These are phyloP conservation scores for Zosterops lateralis DNA, from an alignment of 2,113 vertebrate species.

Conservation along the genomic window DNA sequence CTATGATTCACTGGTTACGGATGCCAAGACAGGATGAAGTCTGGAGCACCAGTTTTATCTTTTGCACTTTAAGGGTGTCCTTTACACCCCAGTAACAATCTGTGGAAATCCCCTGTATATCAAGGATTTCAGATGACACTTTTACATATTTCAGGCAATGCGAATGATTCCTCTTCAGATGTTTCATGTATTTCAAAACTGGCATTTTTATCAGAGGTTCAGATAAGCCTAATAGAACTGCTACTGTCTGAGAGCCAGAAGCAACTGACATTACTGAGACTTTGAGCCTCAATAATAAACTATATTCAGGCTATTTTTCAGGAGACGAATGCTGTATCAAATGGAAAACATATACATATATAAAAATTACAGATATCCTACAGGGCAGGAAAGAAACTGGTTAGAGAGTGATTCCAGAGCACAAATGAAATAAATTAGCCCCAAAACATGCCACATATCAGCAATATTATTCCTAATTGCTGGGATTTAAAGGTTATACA, in stretches of 20 bases:
- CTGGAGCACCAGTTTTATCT: neutral
- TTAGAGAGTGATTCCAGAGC: neutral
- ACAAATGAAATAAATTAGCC: neutral
- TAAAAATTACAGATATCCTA: neutral
- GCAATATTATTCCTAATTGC: neutral
- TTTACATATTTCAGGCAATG: neutral
- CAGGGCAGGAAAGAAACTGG: neutral
- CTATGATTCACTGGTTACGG: neutral
- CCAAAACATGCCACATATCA: neutral
- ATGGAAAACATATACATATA: neutral
- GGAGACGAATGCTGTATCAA: neutral
- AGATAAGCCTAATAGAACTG: neutral
- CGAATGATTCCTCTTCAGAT: neutral
- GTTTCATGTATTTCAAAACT: neutral
- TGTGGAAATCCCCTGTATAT: neutral
- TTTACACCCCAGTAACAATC: neutral
- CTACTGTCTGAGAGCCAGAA: neutral
- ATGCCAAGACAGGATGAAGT: neutral
- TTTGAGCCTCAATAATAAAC: neutral
- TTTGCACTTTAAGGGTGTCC: neutral
- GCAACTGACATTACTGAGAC: neutral
- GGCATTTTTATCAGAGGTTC: neutral
- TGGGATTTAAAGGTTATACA: neutral
- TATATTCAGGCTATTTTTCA: neutral
- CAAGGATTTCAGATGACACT: neutral